Base-by-base conservation (phyloP, 2,113 vertebrate genomes). In the Danionella cerebrum region DNA sequence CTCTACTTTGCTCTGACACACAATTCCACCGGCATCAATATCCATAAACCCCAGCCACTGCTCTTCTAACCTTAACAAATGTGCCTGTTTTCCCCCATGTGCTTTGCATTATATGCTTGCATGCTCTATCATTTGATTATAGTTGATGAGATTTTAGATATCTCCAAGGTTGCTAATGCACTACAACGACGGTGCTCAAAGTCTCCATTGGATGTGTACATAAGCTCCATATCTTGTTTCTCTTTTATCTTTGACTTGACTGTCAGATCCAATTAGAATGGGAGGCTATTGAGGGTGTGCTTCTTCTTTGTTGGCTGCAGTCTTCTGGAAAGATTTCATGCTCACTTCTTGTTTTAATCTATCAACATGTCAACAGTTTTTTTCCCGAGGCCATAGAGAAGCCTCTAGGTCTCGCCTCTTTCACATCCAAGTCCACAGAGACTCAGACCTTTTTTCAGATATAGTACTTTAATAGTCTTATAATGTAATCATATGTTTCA, bases 1-100 rank as follows among this genome's bases (percentile, higher is more conserved):
- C 53, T 36, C 48, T 35, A 18, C 27, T 55, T 63, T 38, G 42
- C 66, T 68, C 64, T 57, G 64, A 64, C 57, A 75, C 12, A 4
- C 73, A 64, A 71, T 75, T 71, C 69, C 65, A 68, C 64, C 64
- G 12, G 69, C 69, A 75, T 75, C 73, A 75, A 71, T 75, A 75
- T 75, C 73, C 58, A 71, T 75, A 70, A 68, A 71, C 70, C 69
- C 42, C 18, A 48, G 57, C 57, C 27, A 21, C 57, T 51, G 51
- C 5, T 68, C 57, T 25, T 57, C 36, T 75, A 68, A 75, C 73
- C 57, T 71, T 75, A 71, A 71, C 64, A 71, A 75, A 75, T 71
- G 73, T 64, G 53, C 42, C 62, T 64, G 59, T 48, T 75, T 70
- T 63, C 67, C 39, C 48, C 41, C 51, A 39, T 36, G 64, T 10